Conservation (phyloP, 2,797 vertebrate genomes). For the Hafferia zeledoni region DNA sequence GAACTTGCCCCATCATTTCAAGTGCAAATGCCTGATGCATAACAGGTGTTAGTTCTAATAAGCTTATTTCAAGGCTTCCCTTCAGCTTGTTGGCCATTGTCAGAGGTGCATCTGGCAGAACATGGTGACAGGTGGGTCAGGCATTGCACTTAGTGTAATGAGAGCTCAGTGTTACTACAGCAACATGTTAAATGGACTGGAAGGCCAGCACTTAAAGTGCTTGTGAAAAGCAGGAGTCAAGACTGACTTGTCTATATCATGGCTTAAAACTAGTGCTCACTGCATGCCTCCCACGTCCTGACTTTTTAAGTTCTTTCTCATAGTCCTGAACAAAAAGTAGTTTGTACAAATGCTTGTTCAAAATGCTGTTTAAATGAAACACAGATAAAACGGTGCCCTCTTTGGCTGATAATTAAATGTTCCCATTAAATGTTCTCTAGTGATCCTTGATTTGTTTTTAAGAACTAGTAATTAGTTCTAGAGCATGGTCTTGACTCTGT, state of each 20-base stretch:
- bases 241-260: not conserved
- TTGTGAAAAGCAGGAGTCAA: not conserved
- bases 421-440: not conserved
- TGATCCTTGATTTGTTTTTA: not conserved
- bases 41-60: not conserved
- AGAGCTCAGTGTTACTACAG: not conserved
- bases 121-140: not conserved
- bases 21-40: not conserved
- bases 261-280: not conserved
- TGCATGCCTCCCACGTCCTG: not conserved
- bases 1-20: not conserved
- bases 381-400: not conserved
- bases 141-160: not conserved
- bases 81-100: not conserved
- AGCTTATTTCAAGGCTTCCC: not conserved
- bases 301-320: not conserved
- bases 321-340: not conserved
- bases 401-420: not conserved
- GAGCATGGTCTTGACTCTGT: not conserved
- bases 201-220: slow-evolving; percentile 1
- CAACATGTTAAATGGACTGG: slow-evolving; percentile 7
- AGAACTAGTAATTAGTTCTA: not conserved
- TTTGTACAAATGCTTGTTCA: not conserved
- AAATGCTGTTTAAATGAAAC: not conserved
- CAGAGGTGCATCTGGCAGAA: not conserved